Conservation (phyloP, 2,113 vertebrate species). For the Bolborhynchus lineola region DNA sequence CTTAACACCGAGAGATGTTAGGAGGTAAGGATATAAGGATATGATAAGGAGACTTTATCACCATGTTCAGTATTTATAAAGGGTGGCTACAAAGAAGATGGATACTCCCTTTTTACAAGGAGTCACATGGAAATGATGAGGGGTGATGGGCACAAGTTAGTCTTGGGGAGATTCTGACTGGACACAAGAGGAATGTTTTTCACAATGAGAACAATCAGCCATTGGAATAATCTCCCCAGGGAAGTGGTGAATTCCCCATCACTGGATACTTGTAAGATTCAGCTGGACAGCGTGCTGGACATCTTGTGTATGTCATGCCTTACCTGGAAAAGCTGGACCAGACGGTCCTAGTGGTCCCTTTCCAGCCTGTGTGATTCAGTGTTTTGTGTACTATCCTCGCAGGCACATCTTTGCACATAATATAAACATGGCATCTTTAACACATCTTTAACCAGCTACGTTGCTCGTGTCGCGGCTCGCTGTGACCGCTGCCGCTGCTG, state of each 20-base stretch:
- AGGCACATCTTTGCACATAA: rapidly evolving
- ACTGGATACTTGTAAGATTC: background rate
- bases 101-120: background rate
- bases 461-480: background rate
- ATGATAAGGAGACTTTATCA: background rate
- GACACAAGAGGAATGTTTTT: background rate
- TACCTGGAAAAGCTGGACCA: background rate
- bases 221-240: background rate
- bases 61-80: background rate
- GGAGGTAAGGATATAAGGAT: background rate
- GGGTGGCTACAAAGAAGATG: background rate
- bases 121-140: background rate
- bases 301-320: background rate
- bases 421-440: background rate
- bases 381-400: rapidly evolving
- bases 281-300: background rate
- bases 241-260: background rate
- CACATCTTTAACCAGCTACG: rapidly evolving
- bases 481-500: background rate
- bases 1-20: rapidly evolving
- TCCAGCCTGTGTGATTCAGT: background rate
- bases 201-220: background rate
- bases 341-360: background rate
- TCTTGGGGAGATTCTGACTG: background rate
- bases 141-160: background rate